Percentiles rank a stretch among this genome's conserved stretches.
Evolutionary conservation across 2,888 invertebrate species (phyloP).

Genomic region (Agrochola circellaris): DNA sequence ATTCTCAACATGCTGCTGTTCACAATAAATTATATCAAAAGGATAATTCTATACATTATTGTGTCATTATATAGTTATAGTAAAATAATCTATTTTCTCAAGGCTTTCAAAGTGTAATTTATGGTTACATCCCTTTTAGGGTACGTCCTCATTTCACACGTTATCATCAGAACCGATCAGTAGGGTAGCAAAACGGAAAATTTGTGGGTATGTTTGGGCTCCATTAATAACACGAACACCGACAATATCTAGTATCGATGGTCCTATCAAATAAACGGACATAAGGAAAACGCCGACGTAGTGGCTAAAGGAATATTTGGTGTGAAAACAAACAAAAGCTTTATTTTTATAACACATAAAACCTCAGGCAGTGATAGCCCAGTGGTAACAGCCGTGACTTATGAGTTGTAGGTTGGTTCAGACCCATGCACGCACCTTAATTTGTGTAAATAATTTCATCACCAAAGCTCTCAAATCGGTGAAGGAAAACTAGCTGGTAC

Average conservation of each 20-base stretch:
- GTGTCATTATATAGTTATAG: neutral
- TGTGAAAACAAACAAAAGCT: neutral
- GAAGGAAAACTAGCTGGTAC: too few relatives aligned
- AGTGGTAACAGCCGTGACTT: too few relatives aligned
- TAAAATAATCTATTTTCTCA: neutral
- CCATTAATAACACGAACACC: slow-evolving; percentile 9
- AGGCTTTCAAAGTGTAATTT: neutral
- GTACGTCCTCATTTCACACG: slow-evolving; percentile 1
- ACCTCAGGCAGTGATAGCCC: neutral
- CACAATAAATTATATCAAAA: neutral
- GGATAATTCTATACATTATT: neutral
- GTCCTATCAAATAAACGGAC: neutral
- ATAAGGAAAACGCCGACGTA: neutral
- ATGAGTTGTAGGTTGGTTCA: too few relatives aligned
- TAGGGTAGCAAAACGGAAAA: neutral
- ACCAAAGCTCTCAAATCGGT: too few relatives aligned
- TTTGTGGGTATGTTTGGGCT: slow-evolving; percentile 5
- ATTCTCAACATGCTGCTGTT: neutral
- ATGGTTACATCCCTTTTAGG: neutral
- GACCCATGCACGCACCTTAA: too few relatives aligned
- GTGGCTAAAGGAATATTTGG: neutral
- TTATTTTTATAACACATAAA: neutral
- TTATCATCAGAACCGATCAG: slow-evolving; percentile 25
- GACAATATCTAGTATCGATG: neutral
- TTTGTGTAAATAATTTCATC: too few relatives aligned